Evolutionary conservation across 2,113 vertebrate species (phyloP).

Genomic region (Willisornis vidua): DNA sequence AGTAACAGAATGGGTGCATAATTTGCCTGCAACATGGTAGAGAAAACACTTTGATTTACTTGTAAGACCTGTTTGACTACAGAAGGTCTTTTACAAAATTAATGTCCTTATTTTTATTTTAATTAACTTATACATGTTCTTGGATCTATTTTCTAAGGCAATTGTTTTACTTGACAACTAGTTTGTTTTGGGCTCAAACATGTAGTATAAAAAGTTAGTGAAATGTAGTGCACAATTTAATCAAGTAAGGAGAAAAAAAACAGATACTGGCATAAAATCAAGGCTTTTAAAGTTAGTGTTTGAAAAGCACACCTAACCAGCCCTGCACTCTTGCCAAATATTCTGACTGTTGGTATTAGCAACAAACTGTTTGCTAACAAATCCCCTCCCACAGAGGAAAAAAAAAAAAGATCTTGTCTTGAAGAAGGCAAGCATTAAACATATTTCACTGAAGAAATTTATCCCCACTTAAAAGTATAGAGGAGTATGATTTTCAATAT

Average conservation of each 20-base stretch:
- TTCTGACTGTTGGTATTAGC: background rate
- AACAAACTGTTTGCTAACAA: background rate
- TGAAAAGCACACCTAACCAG: background rate
- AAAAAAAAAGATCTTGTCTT: background rate
- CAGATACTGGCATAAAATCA: background rate
- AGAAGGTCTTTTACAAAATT: background rate
- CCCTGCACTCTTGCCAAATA: background rate
- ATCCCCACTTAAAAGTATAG: background rate
- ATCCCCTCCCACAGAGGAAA: background rate
- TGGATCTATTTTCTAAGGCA: background rate
- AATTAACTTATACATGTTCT: background rate
- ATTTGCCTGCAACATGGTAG: accelerated
- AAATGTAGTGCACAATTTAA: background rate
- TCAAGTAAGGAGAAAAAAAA: background rate
- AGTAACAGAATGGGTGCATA: background rate
- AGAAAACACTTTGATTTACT: background rate
- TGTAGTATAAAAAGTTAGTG: background rate
- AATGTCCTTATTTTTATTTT: conserved; percentile 11
- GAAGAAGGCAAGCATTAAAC: background rate
- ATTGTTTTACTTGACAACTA: background rate
- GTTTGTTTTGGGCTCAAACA: background rate
- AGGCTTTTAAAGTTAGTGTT: background rate
- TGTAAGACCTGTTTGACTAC: background rate
- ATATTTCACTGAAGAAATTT: background rate
- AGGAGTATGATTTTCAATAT: background rate